Conservation (phyloP, 2,113 vertebrate species). For the Corvus moneduloides region DNA sequence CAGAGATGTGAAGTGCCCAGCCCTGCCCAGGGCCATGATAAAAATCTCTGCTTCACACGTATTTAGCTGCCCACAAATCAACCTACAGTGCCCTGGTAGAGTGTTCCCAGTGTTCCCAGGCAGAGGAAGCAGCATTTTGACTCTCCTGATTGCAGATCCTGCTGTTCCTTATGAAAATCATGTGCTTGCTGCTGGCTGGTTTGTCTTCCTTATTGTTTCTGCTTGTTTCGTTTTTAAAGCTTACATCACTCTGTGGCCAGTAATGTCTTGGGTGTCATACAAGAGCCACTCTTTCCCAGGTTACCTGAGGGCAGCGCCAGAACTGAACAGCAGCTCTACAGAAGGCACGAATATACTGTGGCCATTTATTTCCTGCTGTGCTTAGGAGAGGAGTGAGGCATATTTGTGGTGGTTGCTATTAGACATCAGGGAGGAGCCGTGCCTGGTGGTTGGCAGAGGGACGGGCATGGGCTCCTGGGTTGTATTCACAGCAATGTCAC, state of each 20-base stretch:
- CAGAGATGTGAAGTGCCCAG: neutral
- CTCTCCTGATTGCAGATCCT: neutral
- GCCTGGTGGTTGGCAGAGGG: neutral
- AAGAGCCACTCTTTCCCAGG: neutral
- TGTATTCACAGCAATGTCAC: neutral
- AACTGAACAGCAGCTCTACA: constrained; percentile 39
- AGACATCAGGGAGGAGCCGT: constrained; percentile 42
- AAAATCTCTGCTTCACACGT: neutral
- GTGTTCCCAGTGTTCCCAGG: neutral
- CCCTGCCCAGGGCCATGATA: neutral
- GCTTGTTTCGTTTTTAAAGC: neutral
- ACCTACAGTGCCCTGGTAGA: neutral
- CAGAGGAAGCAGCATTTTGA: neutral
- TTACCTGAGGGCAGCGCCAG: neutral
- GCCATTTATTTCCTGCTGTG: constrained; percentile 41
- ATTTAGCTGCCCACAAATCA: neutral
- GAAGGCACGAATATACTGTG: constrained; percentile 1
- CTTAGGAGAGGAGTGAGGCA: neutral
- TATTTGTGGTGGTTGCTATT: constrained; percentile 49
- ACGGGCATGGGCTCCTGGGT: neutral
- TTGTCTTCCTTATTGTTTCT: constrained; percentile 38
- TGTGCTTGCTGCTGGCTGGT: neutral
- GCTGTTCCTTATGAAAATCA: neutral
- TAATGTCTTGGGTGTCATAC: neutral
- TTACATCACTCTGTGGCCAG: constrained; percentile 5